Evolutionary conservation across 2,113 vertebrate genomes (phyloP).

Genomic region (Bufo gargarizans): DNA sequence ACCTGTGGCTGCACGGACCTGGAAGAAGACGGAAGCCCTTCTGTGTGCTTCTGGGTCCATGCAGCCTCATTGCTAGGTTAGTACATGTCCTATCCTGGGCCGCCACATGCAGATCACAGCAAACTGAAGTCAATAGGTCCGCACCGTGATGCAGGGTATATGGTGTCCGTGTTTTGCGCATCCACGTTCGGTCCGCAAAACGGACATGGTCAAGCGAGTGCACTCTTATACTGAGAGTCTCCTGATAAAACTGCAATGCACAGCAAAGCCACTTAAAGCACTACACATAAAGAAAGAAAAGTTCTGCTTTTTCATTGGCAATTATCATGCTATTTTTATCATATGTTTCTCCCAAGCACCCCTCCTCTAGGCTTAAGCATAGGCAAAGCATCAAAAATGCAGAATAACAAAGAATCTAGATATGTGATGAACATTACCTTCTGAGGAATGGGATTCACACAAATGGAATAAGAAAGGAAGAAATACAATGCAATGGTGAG

Average conservation of each 20-base stretch:
- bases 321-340: background rate
- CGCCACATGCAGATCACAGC: no score
- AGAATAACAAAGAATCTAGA: slow-evolving; percentile 46
- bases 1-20: no score
- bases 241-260: background rate
- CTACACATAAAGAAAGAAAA: background rate
- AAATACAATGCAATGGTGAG: slow-evolving; percentile 20
- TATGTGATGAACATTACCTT: slow-evolving; percentile 62
- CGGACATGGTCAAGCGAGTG: no score
- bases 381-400: slow-evolving; percentile 32
- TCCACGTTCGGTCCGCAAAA: no score
- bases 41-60: no score
- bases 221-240: no score
- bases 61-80: no score
- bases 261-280: background rate
- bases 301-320: background rate
- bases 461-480: slow-evolving; percentile 57
- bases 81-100: no score
- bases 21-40: no score
- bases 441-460: slow-evolving; percentile 62
- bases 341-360: background rate
- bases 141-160: no score
- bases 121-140: no score
- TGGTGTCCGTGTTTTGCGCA: no score
- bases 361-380: background rate